Conservation (phyloP, 2,113 vertebrate genomes). For the Butorides virescens region DNA sequence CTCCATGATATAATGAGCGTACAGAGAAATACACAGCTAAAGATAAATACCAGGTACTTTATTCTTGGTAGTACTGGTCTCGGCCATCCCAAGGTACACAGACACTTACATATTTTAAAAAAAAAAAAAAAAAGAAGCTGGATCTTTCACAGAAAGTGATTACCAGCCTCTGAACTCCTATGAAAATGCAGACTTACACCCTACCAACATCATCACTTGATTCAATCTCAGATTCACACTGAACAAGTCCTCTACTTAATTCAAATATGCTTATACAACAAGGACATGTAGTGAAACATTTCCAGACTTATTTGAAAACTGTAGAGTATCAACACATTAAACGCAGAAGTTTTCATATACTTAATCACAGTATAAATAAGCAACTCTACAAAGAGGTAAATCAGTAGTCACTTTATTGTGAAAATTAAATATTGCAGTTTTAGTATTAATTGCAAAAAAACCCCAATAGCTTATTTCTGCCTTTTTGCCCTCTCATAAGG, state of each 20-base stretch:
- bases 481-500: neutral
- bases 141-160: neutral
- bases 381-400: neutral
- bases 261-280: neutral
- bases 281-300: neutral
- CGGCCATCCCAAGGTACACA: neutral
- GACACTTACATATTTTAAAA: neutral
- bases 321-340: neutral
- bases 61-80: neutral
- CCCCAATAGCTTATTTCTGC: neutral
- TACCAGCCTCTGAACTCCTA: neutral
- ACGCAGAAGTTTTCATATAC: neutral
- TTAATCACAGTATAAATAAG: neutral
- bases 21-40: neutral
- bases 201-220: neutral
- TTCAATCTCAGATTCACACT: neutral
- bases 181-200: neutral
- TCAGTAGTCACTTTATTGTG: conserved; percentile 36
- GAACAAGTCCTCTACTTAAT: neutral
- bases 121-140: neutral
- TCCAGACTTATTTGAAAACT: neutral
- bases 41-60: neutral
- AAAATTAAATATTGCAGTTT: neutral
- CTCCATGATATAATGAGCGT: neutral
- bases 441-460: neutral